These are phyloP conservation scores for Diorhabda carinulata DNA, from an alignment of 1,140 invertebrate species.

Conservation along the genomic window DNA sequence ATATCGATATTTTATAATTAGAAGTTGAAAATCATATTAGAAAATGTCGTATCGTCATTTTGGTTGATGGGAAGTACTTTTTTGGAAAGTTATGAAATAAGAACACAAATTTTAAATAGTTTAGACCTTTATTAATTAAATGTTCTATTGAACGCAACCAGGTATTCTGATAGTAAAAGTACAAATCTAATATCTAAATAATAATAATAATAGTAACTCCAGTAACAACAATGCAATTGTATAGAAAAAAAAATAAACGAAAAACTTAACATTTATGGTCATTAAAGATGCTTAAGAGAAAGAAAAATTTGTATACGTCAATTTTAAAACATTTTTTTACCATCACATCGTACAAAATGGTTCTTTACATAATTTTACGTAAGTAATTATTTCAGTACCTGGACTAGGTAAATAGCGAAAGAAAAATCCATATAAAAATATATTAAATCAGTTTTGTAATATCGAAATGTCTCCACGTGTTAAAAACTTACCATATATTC, in stretches of 20 bases:
- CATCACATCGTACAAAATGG: slow-evolving; percentile 20
- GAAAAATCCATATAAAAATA: no score
- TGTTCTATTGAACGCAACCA: background rate
- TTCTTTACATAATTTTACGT: slow-evolving; percentile 18
- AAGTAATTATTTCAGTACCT: background rate
- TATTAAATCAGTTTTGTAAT: no score
- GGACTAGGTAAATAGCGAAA: no score
- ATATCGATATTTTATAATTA: no score
- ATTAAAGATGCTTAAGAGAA: background rate
- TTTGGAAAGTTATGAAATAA: no score
- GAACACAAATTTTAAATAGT: background rate
- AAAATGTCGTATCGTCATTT: no score
- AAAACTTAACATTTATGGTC: background rate
- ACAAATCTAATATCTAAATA: slow-evolving; percentile 12
- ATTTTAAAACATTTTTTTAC: slow-evolving; percentile 15
- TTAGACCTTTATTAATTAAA: slow-evolving; percentile 13
- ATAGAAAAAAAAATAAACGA: background rate
- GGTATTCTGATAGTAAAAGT: slow-evolving; percentile 5
- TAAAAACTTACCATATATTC: no score
- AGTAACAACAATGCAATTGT: slow-evolving; percentile 7
- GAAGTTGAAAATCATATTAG: no score
- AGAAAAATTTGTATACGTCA: background rate
- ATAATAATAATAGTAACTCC: slow-evolving; percentile 12
- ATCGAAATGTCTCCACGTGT: no score
- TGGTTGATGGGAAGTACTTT: background rate